phyloP scores from a whole-genome alignment of 64 coral and sea anemone genomes.

The Stichodactyla helianthus region DNA sequence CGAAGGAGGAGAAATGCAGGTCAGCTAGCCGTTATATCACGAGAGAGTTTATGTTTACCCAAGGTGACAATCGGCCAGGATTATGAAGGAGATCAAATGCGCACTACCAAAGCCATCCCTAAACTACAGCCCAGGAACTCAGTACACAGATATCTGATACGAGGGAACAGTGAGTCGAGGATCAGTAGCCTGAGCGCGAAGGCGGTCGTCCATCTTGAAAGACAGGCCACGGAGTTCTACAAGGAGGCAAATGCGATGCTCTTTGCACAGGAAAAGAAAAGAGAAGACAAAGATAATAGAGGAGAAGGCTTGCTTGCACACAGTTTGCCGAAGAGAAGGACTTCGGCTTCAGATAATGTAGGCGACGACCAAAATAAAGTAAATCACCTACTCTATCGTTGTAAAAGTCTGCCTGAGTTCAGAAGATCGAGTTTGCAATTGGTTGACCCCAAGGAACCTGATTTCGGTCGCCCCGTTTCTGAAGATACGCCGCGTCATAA shows the following conservation, averaged over 20 bases:
- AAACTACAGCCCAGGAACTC: background rate
- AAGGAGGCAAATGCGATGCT: constrained; percentile 39
- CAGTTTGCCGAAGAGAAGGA: too few species aligned
- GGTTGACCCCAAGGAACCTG: background rate
- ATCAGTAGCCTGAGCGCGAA: constrained; percentile 25
- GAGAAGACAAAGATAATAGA: too few species aligned
- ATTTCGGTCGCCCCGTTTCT: too few species aligned
- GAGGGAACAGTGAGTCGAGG: constrained; percentile 28
- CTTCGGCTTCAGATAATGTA: too few species aligned
- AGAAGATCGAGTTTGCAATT: constrained; percentile 2
- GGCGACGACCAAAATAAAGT: too few species aligned
- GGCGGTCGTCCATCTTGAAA: constrained; percentile 22
- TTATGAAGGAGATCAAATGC: constrained; percentile 22
- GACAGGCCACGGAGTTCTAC: constrained; percentile 38
- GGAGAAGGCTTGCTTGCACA: too few species aligned
- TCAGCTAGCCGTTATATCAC: background rate
- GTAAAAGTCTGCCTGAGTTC: background rate
- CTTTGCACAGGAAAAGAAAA: too few species aligned
- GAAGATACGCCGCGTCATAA: background rate
- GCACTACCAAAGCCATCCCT: constrained; percentile 9
- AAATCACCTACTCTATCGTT: background rate
- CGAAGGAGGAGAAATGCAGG: background rate
- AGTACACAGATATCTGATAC: background rate
- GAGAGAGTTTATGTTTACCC: constrained; percentile 25
- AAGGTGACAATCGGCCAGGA: constrained; percentile 46